A percentile compares a stretch with the other conserved stretches of the same genome.
phyloP scores from a whole-genome alignment of 2,797 vertebrate genomes.

The Knipowitschia caucasica region DNA sequence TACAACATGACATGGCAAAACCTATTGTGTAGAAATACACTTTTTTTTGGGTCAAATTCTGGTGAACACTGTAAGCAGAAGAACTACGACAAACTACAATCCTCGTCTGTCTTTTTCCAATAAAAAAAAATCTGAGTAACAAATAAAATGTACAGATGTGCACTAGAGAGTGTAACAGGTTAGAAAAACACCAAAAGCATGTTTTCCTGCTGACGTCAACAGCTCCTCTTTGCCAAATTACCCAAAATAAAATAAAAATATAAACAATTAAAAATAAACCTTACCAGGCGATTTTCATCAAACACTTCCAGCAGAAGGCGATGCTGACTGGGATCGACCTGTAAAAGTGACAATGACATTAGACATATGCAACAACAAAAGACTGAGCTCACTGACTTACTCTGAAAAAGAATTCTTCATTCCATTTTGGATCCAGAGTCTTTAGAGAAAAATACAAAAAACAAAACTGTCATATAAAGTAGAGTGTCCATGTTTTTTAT shows the following conservation, averaged over 20 bases:
- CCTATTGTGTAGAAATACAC: no score
- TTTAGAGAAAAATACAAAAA: conserved; percentile 19
- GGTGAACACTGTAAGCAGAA: not conserved
- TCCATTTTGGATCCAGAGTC: conserved; percentile 96
- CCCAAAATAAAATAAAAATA: not conserved
- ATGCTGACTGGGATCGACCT: conserved; percentile 90
- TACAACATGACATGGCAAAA: no score
- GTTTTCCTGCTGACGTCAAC: not conserved
- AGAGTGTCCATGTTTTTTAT: not conserved
- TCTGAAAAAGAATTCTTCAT: conserved; percentile 90
- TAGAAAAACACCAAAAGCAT: not conserved
- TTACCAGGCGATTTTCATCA: conserved; percentile 96
- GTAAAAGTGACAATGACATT: conserved; percentile 1
- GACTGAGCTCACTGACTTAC: conserved; percentile 75
- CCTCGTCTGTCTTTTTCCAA: no score
- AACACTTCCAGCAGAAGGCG: conserved; percentile 94
- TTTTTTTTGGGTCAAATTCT: not conserved
- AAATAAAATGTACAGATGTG: no score
- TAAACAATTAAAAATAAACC: conserved; percentile 45
- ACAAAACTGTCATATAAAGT: not conserved
- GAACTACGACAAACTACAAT: not conserved
- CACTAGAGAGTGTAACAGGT: no score
- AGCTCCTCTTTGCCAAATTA: not conserved
- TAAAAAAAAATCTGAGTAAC: no score
- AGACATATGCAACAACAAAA: not conserved